Evolutionary conservation across 2,113 vertebrate genomes (phyloP).

Genomic region (Tupaia tana): DNA sequence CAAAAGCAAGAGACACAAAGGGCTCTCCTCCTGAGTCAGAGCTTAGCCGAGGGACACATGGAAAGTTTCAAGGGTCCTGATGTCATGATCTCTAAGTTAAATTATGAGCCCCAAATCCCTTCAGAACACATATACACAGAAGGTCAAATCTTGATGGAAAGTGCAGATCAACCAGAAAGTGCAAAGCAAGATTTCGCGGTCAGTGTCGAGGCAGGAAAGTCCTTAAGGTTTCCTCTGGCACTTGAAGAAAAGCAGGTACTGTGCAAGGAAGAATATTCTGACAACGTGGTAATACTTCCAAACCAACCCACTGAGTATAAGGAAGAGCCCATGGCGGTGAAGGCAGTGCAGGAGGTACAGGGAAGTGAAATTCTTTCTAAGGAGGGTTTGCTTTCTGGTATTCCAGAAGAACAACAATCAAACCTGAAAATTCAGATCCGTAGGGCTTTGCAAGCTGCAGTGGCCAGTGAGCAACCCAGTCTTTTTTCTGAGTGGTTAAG

Average conservation of each 20-base stretch:
- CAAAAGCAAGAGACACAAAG: slow-evolving; percentile 88
- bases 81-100: slow-evolving; percentile 73
- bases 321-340: slow-evolving; percentile 81
- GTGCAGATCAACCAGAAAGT: slow-evolving; percentile 82
- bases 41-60: slow-evolving; percentile 83
- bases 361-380: slow-evolving; percentile 84
- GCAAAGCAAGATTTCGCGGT: slow-evolving; percentile 88
- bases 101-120: slow-evolving; percentile 84
- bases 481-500: slow-evolving; percentile 89
- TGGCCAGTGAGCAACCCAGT: slow-evolving; percentile 87
- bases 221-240: slow-evolving; percentile 87
- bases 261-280: slow-evolving; percentile 84
- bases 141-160: slow-evolving; percentile 86
- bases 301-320: slow-evolving; percentile 55
- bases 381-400: slow-evolving; percentile 85
- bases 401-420: slow-evolving; percentile 83
- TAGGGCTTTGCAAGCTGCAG: slow-evolving; percentile 87
- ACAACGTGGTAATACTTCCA: slow-evolving; percentile 69
- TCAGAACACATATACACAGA: slow-evolving; percentile 83
- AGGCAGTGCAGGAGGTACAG: slow-evolving; percentile 83
- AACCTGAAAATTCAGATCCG: slow-evolving; percentile 88
- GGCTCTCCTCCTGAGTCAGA: slow-evolving; percentile 82
- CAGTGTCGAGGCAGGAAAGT: slow-evolving; percentile 88
- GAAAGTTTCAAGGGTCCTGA: slow-evolving; percentile 81
- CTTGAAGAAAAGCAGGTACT: slow-evolving; percentile 88